Percentiles rank a stretch among this genome's conserved stretches.
These are phyloP conservation scores for Erpetoichthys calabaricus DNA, from an alignment of 2,797 vertebrate species.

Conservation along the genomic window DNA sequence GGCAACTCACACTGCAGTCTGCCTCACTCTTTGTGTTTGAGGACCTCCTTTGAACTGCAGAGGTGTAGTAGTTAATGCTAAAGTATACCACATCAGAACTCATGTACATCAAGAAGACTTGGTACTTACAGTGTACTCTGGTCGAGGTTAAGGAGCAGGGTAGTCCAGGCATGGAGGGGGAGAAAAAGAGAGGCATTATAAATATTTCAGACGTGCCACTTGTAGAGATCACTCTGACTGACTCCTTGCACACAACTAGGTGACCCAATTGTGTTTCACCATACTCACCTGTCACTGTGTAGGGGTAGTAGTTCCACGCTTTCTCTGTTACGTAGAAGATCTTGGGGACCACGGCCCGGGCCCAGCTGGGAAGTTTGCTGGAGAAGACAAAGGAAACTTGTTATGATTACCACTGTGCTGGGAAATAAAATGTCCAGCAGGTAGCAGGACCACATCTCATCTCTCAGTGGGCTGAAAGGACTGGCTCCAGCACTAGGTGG, in stretches of 20 bases:
- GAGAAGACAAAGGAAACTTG: constrained; percentile 19
- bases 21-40: no score
- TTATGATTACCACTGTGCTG: no score
- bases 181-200: constrained; percentile 23
- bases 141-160: constrained; percentile 30
- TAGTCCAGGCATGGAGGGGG: constrained; percentile 21
- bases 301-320: constrained; percentile 96
- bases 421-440: no score
- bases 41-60: no score
- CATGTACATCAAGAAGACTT: constrained; percentile 14
- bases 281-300: constrained; percentile 82
- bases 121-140: constrained; percentile 71
- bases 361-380: constrained; percentile 94
- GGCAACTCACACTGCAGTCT: no score
- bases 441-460: no score
- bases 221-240: constrained; percentile 19
- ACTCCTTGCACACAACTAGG: constrained; percentile 18
- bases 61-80: no score
- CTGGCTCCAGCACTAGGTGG: constrained; percentile 12
- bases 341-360: constrained; percentile 87
- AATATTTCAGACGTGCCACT: constrained; percentile 24
- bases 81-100: no score
- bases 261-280: neutral
- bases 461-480: constrained; percentile 6
- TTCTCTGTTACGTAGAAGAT: constrained; percentile 97